Conservation (phyloP, 2,888 invertebrate genomes). For the Thumatha senex region DNA sequence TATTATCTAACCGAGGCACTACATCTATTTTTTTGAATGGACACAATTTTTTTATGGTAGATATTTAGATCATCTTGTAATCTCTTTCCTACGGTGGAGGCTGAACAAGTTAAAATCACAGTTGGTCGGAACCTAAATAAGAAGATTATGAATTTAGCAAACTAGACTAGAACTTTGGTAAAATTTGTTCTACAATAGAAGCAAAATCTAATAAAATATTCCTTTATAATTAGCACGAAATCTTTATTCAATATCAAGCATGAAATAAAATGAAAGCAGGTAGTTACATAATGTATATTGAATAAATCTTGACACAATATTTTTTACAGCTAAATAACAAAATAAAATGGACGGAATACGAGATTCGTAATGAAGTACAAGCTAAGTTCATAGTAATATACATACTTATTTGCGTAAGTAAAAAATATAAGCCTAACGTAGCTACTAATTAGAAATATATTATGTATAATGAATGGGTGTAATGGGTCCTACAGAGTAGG, state of each 20-base stretch:
- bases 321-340: conserved; percentile 78
- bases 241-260: conserved; percentile 42
- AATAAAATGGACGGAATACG: conserved; percentile 82
- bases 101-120: too few relatives aligned
- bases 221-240: conserved; percentile 31
- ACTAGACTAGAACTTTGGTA: too few relatives aligned
- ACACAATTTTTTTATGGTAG: too few relatives aligned
- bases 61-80: too few relatives aligned
- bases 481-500: too few relatives aligned
- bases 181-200: not conserved
- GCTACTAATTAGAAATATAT: too few relatives aligned
- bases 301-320: conserved; percentile 71
- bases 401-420: conserved; percentile 19
- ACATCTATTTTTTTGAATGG: too few relatives aligned
- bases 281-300: conserved; percentile 72
- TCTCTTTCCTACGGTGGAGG: too few relatives aligned
- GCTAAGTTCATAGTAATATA: conserved; percentile 39
- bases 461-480: too few relatives aligned
- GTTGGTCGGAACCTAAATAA: too few relatives aligned
- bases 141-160: too few relatives aligned
- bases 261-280: conserved; percentile 63
- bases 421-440: conserved; percentile 6
- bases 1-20: too few relatives aligned
- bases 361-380: conserved; percentile 67
- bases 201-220: conserved; percentile 37